Percentiles rank a stretch among this genome's conserved stretches.
phyloP scores from a whole-genome alignment of 2,113 vertebrate species.

The Tachycineta bicolor region DNA sequence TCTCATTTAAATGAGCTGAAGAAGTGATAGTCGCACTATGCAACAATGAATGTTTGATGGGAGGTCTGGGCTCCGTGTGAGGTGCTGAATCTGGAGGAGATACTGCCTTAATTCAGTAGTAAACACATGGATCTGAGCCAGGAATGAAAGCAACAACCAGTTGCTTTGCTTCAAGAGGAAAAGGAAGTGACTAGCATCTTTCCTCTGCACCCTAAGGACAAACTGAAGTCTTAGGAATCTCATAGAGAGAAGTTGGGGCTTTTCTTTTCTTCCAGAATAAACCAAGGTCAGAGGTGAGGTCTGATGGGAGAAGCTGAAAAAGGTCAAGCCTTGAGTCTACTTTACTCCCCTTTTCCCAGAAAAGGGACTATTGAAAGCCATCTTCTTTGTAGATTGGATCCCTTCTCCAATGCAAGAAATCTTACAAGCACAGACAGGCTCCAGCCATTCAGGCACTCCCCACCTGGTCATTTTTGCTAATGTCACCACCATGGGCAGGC shows the following conservation, averaged over 20 bases:
- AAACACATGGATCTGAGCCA: not conserved
- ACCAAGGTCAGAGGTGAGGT: not conserved
- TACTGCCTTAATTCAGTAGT: not conserved
- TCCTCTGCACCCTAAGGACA: not conserved
- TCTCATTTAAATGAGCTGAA: not conserved
- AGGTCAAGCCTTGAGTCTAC: not conserved
- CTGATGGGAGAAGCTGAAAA: not conserved
- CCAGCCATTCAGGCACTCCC: not conserved
- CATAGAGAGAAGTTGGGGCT: not conserved
- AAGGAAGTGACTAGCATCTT: not conserved
- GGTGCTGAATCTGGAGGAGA: not conserved
- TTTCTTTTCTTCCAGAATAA: not conserved
- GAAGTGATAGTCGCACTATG: accelerated
- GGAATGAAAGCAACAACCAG: not conserved
- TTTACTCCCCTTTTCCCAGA: not conserved
- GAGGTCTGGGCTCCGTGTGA: not conserved
- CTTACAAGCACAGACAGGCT: not conserved
- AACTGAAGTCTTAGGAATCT: not conserved
- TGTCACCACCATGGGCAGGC: accelerated
- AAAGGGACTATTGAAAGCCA: not conserved
- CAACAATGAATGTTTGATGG: not conserved
- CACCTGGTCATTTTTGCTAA: not conserved
- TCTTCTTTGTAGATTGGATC: not conserved
- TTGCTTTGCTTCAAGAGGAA: not conserved
- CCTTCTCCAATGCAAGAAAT: not conserved